These are phyloP conservation scores for Tolypeutes matacus DNA, from an alignment of 2,797 vertebrate genomes.

Conservation along the genomic window DNA sequence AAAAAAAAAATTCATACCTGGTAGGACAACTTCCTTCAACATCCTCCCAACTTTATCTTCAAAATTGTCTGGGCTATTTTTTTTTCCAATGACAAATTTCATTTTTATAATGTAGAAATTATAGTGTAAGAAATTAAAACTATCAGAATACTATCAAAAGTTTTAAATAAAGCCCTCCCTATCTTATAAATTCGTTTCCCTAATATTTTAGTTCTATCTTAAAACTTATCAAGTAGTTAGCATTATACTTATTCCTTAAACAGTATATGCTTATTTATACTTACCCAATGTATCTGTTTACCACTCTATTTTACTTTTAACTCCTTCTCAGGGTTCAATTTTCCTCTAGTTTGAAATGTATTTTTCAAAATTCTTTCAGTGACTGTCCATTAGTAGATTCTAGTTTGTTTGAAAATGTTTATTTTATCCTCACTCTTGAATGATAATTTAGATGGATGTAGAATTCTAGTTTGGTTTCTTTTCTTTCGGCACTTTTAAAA, in stretches of 20 bases:
- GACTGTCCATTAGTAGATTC: background rate
- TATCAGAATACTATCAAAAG: background rate
- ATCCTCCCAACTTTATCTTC: background rate
- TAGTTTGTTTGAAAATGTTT: slow-evolving; percentile 5
- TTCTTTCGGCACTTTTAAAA: slow-evolving; percentile 10
- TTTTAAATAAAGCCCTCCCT: background rate
- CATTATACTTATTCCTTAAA: background rate
- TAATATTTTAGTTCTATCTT: slow-evolving; percentile 23
- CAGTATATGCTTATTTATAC: background rate
- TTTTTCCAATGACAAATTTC: background rate
- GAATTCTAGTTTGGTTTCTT: slow-evolving; percentile 16
- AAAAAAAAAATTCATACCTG: slow-evolving; percentile 1
- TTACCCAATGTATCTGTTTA: background rate
- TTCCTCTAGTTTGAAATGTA: slow-evolving; percentile 20
- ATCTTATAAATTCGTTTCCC: background rate
- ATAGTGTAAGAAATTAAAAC: background rate
- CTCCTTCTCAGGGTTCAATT: background rate
- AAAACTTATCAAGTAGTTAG: background rate
- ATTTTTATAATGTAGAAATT: slow-evolving; percentile 22
- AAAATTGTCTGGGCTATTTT: background rate
- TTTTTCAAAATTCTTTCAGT: slow-evolving; percentile 39
- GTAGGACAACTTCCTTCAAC: background rate
- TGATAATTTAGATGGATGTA: background rate
- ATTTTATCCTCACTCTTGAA: background rate
- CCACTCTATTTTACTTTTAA: slow-evolving; percentile 17